These are phyloP conservation scores for Phataginus tricuspis DNA, from an alignment of 2,797 vertebrate species.

Conservation along the genomic window DNA sequence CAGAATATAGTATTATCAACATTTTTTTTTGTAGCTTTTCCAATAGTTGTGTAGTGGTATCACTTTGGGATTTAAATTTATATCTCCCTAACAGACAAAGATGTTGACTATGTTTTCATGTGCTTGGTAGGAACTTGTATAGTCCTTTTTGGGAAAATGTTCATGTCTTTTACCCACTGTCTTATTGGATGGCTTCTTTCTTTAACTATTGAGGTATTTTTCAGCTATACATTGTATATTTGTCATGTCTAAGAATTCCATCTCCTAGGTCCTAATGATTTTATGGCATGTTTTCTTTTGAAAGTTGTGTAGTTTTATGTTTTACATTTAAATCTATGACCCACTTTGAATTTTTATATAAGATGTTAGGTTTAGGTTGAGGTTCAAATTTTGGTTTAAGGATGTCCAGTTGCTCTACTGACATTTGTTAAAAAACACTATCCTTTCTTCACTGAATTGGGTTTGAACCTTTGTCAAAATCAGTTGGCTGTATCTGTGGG, in stretches of 20 bases:
- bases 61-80: constrained; percentile 45
- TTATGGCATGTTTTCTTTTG: constrained; percentile 35
- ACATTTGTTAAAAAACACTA: constrained; percentile 34
- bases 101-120: not conserved
- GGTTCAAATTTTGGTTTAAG: not conserved
- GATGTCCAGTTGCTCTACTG: not conserved
- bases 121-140: not conserved
- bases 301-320: not conserved
- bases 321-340: constrained; percentile 25
- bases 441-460: not conserved
- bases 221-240: not conserved
- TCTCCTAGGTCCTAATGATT: not conserved
- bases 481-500: not conserved
- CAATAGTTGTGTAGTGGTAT: not conserved
- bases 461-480: constrained; percentile 50
- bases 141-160: not conserved
- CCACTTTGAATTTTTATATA: constrained; percentile 10
- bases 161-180: not conserved
- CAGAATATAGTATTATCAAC: not conserved
- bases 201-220: not conserved
- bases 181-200: not conserved
- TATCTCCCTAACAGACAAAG: constrained; percentile 4
- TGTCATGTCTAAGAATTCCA: not conserved
- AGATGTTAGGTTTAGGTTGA: not conserved
- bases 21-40: constrained; percentile 11